Evolutionary conservation across 2,888 invertebrate species (phyloP).

Genomic region (Macaria liturata): DNA sequence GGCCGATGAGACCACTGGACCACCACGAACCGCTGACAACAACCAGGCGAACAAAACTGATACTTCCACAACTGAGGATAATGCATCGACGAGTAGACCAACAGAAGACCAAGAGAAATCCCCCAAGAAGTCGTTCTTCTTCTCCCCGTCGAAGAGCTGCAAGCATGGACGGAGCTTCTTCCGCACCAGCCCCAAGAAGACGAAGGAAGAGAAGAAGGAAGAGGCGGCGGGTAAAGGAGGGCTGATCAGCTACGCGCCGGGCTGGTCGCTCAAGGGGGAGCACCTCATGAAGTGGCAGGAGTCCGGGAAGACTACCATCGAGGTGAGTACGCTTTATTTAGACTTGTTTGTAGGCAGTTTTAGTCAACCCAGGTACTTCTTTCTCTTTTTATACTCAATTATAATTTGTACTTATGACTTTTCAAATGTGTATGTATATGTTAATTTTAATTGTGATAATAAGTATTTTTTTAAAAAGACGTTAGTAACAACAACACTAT

Average conservation of each 20-base stretch:
- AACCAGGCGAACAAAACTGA: constrained; percentile 39
- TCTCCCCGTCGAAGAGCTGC: constrained; percentile 79
- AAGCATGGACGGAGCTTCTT: constrained; percentile 79
- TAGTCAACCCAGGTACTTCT: too few species aligned
- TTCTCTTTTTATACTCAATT: too few species aligned
- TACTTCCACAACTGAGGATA: constrained; percentile 56
- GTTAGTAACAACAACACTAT: too few species aligned
- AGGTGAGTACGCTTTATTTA: constrained; percentile 59
- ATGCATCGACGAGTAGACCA: constrained; percentile 29
- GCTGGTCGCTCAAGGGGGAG: constrained; percentile 84
- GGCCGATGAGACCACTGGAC: constrained; percentile 74
- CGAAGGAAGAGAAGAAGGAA: constrained; percentile 56
- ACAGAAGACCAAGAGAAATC: constrained; percentile 76
- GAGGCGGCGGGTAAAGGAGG: constrained; percentile 58
- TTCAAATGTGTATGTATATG: too few species aligned
- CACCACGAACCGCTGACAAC: constrained; percentile 25
- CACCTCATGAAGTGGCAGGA: constrained; percentile 85
- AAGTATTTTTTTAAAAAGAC: too few species aligned
- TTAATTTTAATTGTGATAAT: too few species aligned
- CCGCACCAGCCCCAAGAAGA: constrained; percentile 79
- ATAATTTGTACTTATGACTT: too few species aligned
- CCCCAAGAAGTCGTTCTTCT: constrained; percentile 79
- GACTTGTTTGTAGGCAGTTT: too few species aligned
- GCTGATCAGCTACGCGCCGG: constrained; percentile 84
- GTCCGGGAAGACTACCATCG: constrained; percentile 83